phyloP scores from a whole-genome alignment of 2,888 invertebrate genomes.

The Antitype chi region DNA sequence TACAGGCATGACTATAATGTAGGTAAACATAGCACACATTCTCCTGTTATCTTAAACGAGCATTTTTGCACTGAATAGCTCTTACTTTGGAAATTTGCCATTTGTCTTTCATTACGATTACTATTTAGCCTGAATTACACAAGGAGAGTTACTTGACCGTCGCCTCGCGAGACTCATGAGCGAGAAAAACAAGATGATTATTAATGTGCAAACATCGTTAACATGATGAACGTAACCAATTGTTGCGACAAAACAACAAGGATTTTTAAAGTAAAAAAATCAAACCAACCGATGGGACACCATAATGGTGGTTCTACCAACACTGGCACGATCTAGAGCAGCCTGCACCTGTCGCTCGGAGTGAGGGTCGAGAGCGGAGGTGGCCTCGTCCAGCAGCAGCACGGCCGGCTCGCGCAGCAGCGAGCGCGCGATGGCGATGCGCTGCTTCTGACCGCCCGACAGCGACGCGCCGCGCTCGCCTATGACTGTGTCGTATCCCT shows the following conservation, averaged over 20 bases:
- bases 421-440: constrained; percentile 96
- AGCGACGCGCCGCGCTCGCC: constrained; percentile 95
- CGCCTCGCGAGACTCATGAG: neutral
- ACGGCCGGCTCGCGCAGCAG: constrained; percentile 94
- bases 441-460: constrained; percentile 96
- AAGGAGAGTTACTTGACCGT: neutral
- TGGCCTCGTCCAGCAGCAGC: constrained; percentile 95
- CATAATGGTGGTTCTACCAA: constrained; percentile 93
- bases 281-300: constrained; percentile 91
- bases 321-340: constrained; percentile 93
- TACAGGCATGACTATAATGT: neutral
- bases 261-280: neutral
- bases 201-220: neutral
- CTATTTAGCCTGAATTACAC: neutral
- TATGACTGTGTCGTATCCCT: constrained; percentile 94
- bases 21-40: neutral
- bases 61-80: neutral
- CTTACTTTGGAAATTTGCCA: constrained; percentile 6
- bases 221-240: neutral
- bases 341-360: constrained; percentile 95
- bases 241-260: neutral
- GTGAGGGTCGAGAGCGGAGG: constrained; percentile 95
- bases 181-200: neutral
- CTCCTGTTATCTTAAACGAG: neutral
- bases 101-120: neutral